phyloP scores from a whole-genome alignment of 2,797 vertebrate species.

The Emys orbicularis region DNA sequence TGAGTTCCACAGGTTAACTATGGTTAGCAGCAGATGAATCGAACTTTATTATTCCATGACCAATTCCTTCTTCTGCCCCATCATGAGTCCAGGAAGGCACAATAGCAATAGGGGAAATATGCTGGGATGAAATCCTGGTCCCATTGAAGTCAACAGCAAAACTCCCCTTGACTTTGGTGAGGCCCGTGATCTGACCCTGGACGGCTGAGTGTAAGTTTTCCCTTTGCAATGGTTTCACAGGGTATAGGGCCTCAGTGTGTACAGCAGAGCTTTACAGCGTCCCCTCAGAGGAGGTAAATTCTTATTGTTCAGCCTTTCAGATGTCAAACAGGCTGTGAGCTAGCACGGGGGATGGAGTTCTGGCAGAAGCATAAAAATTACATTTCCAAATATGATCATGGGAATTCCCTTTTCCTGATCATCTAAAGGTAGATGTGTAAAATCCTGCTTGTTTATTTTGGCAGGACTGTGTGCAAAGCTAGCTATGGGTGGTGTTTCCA shows the following conservation, averaged over 20 bases:
- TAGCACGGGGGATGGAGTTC: no score
- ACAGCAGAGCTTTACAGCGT: fast-evolving
- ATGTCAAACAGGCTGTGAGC: neutral
- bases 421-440: neutral
- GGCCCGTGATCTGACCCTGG: no score
- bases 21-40: no score
- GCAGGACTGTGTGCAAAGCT: neutral
- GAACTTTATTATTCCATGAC: neutral
- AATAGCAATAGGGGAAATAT: neutral
- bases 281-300: fast-evolving
- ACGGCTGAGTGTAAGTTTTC: neutral
- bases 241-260: fast-evolving
- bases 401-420: neutral
- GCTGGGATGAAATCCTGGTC: neutral
- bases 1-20: no score
- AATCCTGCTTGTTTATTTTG: neutral
- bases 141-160: neutral
- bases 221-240: neutral
- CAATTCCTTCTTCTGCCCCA: neutral
- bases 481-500: neutral
- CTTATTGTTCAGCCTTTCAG: neutral
- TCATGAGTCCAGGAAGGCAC: neutral
- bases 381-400: neutral
- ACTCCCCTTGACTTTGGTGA: neutral
- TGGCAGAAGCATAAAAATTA: neutral